Evolutionary conservation across 2,888 invertebrate species (phyloP).

Genomic region (Malachius bipustulatus): DNA sequence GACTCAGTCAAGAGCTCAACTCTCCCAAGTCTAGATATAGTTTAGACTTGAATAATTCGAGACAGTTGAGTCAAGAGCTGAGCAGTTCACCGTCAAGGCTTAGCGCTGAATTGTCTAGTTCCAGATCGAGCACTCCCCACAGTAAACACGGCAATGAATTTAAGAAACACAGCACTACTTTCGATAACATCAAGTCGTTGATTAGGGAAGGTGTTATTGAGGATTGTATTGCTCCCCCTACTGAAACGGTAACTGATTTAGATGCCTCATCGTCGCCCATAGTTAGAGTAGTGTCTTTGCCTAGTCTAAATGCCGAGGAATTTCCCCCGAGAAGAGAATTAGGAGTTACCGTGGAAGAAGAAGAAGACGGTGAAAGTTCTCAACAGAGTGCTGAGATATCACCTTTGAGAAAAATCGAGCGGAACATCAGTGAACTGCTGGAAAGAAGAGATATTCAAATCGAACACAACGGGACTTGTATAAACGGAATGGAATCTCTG

Average conservation of each 20-base stretch:
- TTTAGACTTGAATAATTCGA: slow-evolving; percentile 46
- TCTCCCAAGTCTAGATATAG: slow-evolving; percentile 49
- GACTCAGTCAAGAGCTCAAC: slow-evolving; percentile 42
- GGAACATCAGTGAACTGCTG: slow-evolving; percentile 58
- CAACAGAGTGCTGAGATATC: slow-evolving; percentile 51
- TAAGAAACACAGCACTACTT: slow-evolving; percentile 62
- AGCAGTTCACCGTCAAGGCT: slow-evolving; percentile 32
- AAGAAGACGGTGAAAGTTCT: slow-evolving; percentile 52
- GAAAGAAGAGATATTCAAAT: slow-evolving; percentile 37
- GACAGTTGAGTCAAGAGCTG: slow-evolving; percentile 30
- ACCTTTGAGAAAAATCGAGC: slow-evolving; percentile 58
- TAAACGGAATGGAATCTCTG: slow-evolving; percentile 37
- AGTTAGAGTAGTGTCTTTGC: slow-evolving; percentile 56
- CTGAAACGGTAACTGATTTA: slow-evolving; percentile 51
- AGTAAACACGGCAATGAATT: slow-evolving; percentile 44
- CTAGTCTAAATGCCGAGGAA: slow-evolving; percentile 47
- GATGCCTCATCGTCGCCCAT: slow-evolving; percentile 48
- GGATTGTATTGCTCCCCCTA: slow-evolving; percentile 42
- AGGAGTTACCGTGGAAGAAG: slow-evolving; percentile 60
- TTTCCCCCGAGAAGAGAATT: slow-evolving; percentile 51
- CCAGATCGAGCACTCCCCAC: slow-evolving; percentile 39
- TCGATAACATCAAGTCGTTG: slow-evolving; percentile 64
- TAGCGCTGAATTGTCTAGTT: slow-evolving; percentile 31
- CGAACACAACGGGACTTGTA: slow-evolving; percentile 27
- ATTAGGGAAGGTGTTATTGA: slow-evolving; percentile 58